A percentile compares a stretch with the other conserved stretches of the same genome.
Conservation (phyloP, 2,888 invertebrate genomes). For the Mesochorus sp. region DNA sequence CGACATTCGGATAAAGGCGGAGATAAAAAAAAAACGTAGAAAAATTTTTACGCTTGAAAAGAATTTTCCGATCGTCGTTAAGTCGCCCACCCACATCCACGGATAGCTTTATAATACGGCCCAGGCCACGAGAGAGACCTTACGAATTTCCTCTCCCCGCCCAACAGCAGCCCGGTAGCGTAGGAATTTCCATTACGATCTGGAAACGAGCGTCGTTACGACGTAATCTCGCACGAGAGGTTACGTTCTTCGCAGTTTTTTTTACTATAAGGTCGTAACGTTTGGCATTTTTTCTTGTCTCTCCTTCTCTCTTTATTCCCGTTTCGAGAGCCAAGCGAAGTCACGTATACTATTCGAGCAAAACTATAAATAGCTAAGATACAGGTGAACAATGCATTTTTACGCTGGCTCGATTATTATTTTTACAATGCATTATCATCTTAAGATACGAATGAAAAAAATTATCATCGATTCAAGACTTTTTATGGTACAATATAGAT, state of each 20-base stretch:
- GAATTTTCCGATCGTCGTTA: conserved; percentile 59
- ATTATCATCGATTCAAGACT: no score
- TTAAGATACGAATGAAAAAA: no score
- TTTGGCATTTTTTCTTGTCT: conserved; percentile 23
- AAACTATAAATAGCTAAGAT: conserved; percentile 46
- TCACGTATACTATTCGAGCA: no score
- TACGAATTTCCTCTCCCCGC: conserved; percentile 59
- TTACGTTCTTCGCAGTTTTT: conserved; percentile 63
- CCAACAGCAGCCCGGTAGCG: conserved; percentile 22
- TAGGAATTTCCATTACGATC: conserved; percentile 65
- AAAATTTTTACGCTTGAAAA: conserved; percentile 32
- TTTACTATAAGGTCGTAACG: conserved; percentile 59
- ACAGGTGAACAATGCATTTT: conserved; percentile 31
- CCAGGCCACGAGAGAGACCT: conserved; percentile 30
- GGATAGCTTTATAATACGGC: conserved; percentile 23
- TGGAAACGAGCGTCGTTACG: conserved; percentile 64
- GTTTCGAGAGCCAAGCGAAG: conserved; percentile 26
- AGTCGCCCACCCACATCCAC: conserved; percentile 7
- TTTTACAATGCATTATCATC: no score
- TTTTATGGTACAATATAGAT: no score
- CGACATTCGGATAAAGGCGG: conserved; percentile 9
- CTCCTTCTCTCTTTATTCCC: background rate
- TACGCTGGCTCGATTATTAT: no score
- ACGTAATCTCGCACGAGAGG: conserved; percentile 62
- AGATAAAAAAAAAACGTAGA: conserved; percentile 39